phyloP scores from a whole-genome alignment of 1,140 invertebrate genomes.

The Ditylenchus dipsaci region DNA sequence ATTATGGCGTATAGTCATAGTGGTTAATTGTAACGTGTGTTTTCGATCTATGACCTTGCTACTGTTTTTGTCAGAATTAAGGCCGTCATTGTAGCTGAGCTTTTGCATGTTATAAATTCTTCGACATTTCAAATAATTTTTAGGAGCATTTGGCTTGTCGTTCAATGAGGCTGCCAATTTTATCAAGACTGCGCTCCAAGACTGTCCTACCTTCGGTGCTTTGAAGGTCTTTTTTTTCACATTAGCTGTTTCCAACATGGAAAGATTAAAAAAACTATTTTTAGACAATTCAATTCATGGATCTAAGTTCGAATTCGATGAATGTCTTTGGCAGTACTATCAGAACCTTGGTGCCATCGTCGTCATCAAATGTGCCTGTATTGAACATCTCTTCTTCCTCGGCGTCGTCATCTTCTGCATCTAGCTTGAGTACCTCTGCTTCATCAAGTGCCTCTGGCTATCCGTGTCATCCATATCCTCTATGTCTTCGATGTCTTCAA shows the following conservation, averaged over 20 bases:
- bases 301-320: neutral
- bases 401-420: neutral
- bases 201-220: neutral
- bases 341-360: neutral
- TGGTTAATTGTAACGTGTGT: too few relatives aligned
- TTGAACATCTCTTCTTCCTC: neutral
- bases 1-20: too few relatives aligned
- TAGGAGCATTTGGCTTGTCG: neutral
- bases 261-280: neutral
- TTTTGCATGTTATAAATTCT: neutral
- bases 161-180: constrained; percentile 11
- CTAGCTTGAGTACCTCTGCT: neutral
- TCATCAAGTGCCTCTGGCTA: neutral
- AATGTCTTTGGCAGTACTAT: neutral
- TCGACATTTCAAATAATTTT: neutral
- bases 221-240: neutral
- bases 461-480: neutral
- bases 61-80: too few relatives aligned
- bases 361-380: neutral
- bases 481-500: neutral
- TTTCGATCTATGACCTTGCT: too few relatives aligned
- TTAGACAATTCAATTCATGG: constrained; percentile 12
- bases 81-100: too few relatives aligned
- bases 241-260: neutral
- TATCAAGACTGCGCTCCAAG: neutral